Base-by-base conservation (phyloP, 2,888 invertebrate species). In the Eretmocerus hayati region DNA sequence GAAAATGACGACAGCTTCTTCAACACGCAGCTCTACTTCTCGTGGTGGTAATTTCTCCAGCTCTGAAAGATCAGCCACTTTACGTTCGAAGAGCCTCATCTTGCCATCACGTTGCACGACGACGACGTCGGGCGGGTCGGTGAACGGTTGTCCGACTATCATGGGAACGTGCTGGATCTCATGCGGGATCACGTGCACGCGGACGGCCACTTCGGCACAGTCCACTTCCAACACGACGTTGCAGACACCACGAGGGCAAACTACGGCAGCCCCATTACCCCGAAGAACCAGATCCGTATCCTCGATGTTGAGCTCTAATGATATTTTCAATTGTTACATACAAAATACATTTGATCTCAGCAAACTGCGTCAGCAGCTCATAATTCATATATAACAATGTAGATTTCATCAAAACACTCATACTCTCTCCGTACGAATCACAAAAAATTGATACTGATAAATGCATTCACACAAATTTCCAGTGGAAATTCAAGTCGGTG, bases 101-200 rank as follows among this genome's bases (percentile, higher is more conserved):
- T 23, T 21, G 4, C 39, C 39, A 13, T 22, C 18, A 21, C 16
- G 4, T 11, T 42, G 33, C 19, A 32, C n/a, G 20, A 35, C 42
- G 20, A 16, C 22, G 2, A 42, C 33, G 19, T 13, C n/a, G 5
- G 42, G 42, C 15, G 15, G 33, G 26, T 42, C 33, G 2, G 20
- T 20, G 13, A 42, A 42, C 3, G 32, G 18, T n/a, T 42, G 32
- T 5, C 42, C 21, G 13, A 32, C 32, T 13, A 42, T 42, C n/a
- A 42, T 20, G 9, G 42, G 32, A 4, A 19, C 21, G 11, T 31
- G 18, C 26, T 42, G 42, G 18, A 31, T 3, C 13, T 19, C 9
- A 18, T 42, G 20, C 3, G 18, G 31, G 5, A 42, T 21, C 13
- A 31, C 32, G 32, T 42, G 30, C 31, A 19, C 42, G 2, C 16